Conservation (phyloP, 2,888 invertebrate species). For the Corbicula japonica region DNA sequence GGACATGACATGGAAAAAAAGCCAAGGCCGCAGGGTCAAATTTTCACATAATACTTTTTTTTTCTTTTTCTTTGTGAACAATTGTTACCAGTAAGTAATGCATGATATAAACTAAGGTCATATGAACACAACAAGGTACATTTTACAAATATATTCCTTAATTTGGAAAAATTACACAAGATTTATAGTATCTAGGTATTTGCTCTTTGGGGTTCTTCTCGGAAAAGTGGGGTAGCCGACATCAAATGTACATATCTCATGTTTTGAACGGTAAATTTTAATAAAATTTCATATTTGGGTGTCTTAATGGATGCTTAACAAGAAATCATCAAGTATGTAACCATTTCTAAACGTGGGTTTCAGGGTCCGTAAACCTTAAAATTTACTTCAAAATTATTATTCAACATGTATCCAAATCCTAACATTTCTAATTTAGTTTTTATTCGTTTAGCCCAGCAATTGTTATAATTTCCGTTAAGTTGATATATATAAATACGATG, state of each 20-base stretch:
- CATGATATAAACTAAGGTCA: constrained; percentile 2
- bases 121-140: constrained; percentile 4
- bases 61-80: constrained; percentile 4
- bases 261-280: constrained; percentile 1
- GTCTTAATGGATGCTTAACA: constrained; percentile 4
- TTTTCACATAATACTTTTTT: neutral
- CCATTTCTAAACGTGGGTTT: too few species aligned
- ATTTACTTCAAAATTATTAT: too few species aligned
- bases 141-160: constrained; percentile 1
- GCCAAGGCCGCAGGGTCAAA: too few species aligned
- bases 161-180: constrained; percentile 4
- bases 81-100: constrained; percentile 1
- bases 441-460: too few species aligned
- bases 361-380: too few species aligned
- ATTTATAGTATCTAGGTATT: too few species aligned
- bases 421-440: too few species aligned
- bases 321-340: constrained; percentile 4
- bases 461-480: too few species aligned
- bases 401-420: too few species aligned
- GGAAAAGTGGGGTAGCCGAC: constrained; percentile 4
- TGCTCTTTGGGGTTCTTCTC: constrained; percentile 4
- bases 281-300: constrained; percentile 4
- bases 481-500: too few species aligned
- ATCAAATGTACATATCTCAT: constrained; percentile 4
- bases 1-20: constrained; percentile 2